Conservation (phyloP, 23 tunicate genomes). For the Halocynthia roretzi region DNA sequence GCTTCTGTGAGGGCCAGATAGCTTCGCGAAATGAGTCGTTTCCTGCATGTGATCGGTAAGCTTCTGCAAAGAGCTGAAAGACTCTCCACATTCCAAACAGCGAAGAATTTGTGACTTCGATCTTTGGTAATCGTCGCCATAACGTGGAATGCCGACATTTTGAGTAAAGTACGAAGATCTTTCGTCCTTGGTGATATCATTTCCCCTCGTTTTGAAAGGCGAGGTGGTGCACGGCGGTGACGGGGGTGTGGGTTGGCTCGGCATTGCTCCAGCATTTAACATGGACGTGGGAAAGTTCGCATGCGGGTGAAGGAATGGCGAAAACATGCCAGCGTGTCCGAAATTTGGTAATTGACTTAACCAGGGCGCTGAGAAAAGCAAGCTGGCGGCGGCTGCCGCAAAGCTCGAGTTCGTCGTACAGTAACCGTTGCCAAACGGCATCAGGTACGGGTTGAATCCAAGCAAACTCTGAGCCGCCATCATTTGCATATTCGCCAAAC, state of each 20-base stretch:
- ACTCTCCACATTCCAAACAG: conserved; percentile 18
- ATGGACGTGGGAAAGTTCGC: conserved; percentile 3
- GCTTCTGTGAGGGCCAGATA: neutral
- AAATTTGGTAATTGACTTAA: conserved; percentile 15
- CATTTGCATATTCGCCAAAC: conserved; percentile 12
- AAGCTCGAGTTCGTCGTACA: conserved; percentile 18
- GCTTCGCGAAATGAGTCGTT: conserved; percentile 40
- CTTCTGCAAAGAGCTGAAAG: conserved; percentile 13
- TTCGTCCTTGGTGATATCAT: neutral
- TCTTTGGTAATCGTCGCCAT: neutral
- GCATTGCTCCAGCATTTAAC: neutral
- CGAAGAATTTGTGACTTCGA: conserved; percentile 10
- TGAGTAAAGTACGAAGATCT: no score
- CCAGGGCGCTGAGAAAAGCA: conserved; percentile 76
- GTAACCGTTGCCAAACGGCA: conserved; percentile 16
- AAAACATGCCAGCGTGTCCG: neutral
- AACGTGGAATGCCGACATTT: no score
- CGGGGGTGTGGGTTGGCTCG: neutral
- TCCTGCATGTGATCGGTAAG: conserved; percentile 57
- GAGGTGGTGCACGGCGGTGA: conserved; percentile 16
- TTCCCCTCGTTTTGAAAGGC: neutral
- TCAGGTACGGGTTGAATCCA: conserved; percentile 2
- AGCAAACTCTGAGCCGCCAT: conserved; percentile 11
- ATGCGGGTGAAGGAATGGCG: conserved; percentile 19
- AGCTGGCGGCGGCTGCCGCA: conserved; percentile 47